Conservation (phyloP, 2,888 invertebrate species). For the Xiphydria camelus region DNA sequence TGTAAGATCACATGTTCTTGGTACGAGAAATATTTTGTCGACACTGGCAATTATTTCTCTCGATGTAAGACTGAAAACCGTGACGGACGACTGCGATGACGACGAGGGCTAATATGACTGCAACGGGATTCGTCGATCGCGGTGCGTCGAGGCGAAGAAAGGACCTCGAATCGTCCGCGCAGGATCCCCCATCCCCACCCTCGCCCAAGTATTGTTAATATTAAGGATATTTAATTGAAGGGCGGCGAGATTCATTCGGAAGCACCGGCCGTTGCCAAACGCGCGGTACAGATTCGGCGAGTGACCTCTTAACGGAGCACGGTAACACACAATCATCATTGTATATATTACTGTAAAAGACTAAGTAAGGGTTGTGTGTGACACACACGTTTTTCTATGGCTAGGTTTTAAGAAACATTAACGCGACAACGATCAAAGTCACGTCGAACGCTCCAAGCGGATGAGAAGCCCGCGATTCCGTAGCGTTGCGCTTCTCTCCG, state of each 20-base stretch:
- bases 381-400: conserved; percentile 43
- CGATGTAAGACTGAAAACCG: too few species aligned
- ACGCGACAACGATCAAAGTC: conserved; percentile 42
- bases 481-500: conserved; percentile 2
- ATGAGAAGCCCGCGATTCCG: background rate
- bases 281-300: conserved; percentile 22
- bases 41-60: too few species aligned
- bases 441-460: conserved; percentile 19
- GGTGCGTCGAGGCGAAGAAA: too few species aligned
- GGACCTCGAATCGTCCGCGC: background rate
- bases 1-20: too few species aligned
- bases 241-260: conserved; percentile 9
- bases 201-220: conserved; percentile 32
- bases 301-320: conserved; percentile 25
- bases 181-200: background rate
- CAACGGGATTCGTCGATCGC: too few species aligned
- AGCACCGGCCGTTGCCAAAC: conserved; percentile 8
- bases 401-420: conserved; percentile 32
- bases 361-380: conserved; percentile 19
- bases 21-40: background rate
- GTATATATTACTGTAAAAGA: conserved; percentile 19
- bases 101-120: too few species aligned
- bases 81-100: too few species aligned
- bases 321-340: conserved; percentile 26
- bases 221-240: conserved; percentile 25